Percentiles rank a stretch among this genome's conserved stretches.
Conservation (phyloP, 37 sponge, comb jelly and placozoan genomes). For the Spongia lamella region DNA sequence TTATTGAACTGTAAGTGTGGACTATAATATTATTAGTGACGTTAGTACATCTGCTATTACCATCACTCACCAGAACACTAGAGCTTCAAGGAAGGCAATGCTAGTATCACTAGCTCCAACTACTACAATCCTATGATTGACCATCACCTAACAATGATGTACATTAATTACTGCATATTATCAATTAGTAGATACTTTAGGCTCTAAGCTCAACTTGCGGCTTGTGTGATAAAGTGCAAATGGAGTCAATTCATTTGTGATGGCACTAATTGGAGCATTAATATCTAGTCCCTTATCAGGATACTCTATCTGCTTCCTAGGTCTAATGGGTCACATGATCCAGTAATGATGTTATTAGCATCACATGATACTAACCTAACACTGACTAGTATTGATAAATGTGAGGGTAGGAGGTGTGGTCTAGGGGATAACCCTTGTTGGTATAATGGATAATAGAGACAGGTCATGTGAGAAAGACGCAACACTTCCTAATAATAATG, state of each 20-base stretch:
- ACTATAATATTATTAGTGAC: slow-evolving; percentile 16
- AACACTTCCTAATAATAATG: slow-evolving; percentile 69
- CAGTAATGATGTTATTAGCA: neutral
- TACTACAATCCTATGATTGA: slow-evolving; percentile 89
- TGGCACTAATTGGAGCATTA: slow-evolving; percentile 71
- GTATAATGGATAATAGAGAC: slow-evolving; percentile 79
- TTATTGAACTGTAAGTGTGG: slow-evolving; percentile 96
- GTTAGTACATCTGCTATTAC: neutral
- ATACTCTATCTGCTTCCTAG: slow-evolving; percentile 89
- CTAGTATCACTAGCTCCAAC: slow-evolving; percentile 93
- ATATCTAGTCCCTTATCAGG: slow-evolving; percentile 52
- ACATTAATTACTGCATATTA: too few species aligned
- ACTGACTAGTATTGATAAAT: neutral
- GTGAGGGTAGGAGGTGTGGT: neutral
- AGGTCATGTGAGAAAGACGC: slow-evolving; percentile 65
- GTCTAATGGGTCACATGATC: slow-evolving; percentile 14
- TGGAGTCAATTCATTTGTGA: slow-evolving; percentile 49
- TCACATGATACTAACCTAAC: neutral
- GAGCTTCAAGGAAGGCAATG: slow-evolving; percentile 78
- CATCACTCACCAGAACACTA: slow-evolving; percentile 50
- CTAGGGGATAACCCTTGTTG: too few species aligned
- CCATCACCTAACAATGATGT: slow-evolving; percentile 55
- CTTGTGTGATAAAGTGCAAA: slow-evolving; percentile 95
- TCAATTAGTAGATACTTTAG: too few species aligned
- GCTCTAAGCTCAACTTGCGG: slow-evolving; percentile 90